phyloP scores from a whole-genome alignment of 1,140 invertebrate genomes.

The Drosophila parvula region DNA sequence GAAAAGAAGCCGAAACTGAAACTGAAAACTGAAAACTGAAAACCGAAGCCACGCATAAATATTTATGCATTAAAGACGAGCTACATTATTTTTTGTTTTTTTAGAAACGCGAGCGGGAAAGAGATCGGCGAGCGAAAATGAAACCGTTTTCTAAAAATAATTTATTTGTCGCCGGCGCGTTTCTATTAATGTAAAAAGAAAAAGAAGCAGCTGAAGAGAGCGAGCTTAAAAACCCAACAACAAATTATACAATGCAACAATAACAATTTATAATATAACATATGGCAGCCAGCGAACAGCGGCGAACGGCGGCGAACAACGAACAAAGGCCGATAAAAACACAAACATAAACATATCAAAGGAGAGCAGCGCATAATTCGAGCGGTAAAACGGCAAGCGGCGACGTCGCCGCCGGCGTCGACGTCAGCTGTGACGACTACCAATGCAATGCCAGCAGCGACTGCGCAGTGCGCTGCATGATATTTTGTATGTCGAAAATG shows the following conservation, averaged over 20 bases:
- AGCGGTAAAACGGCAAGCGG: slow-evolving; percentile 51
- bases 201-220: slow-evolving; percentile 25
- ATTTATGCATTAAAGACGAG: slow-evolving; percentile 32
- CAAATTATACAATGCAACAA: slow-evolving; percentile 28
- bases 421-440: background rate
- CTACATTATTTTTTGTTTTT: slow-evolving; percentile 10
- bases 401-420: background rate
- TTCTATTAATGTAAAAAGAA: slow-evolving; percentile 49
- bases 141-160: slow-evolving; percentile 78
- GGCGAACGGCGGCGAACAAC: background rate
- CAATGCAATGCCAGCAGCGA: slow-evolving; percentile 3
- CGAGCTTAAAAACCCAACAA: slow-evolving; percentile 6
- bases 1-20: slow-evolving; percentile 1
- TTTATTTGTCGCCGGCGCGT: slow-evolving; percentile 49
- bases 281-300: slow-evolving; percentile 10
- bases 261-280: slow-evolving; percentile 30
- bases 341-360: slow-evolving; percentile 41
- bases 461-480: slow-evolving; percentile 16
- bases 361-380: slow-evolving; percentile 59
- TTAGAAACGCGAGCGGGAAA: slow-evolving; percentile 21
- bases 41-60: slow-evolving; percentile 52
- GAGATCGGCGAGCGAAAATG: slow-evolving; percentile 53
- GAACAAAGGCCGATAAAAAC: slow-evolving; percentile 43
- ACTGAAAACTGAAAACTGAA: slow-evolving; percentile 9
- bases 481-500: background rate